A percentile compares a stretch with the other conserved stretches of the same genome.
Evolutionary conservation across 2,113 vertebrate species (phyloP).

Genomic region (Macaca nemestrina): DNA sequence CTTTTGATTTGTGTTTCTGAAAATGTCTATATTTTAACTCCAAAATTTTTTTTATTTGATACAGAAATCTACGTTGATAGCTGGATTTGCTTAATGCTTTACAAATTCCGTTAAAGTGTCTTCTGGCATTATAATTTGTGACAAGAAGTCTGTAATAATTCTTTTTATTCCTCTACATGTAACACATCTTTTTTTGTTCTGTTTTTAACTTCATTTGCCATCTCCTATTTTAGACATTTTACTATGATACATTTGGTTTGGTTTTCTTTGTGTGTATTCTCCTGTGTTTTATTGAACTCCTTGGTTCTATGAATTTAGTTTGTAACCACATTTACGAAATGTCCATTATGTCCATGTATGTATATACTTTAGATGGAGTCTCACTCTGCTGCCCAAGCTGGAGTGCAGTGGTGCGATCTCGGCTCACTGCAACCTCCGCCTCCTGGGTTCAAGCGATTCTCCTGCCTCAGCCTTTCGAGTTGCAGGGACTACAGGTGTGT

Average conservation of each 20-base stretch:
- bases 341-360: not conserved
- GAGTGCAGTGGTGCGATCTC: too few relatives aligned
- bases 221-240: not conserved
- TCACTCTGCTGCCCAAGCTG: too few relatives aligned
- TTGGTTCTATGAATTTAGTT: not conserved
- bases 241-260: not conserved
- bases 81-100: not conserved
- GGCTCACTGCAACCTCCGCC: too few relatives aligned
- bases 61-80: not conserved
- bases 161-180: not conserved
- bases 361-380: too few relatives aligned
- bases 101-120: not conserved
- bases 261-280: not conserved
- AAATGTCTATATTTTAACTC: not conserved
- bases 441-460: too few relatives aligned
- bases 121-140: not conserved
- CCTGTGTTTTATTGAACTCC: not conserved
- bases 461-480: too few relatives aligned
- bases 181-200: not conserved
- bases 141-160: not conserved
- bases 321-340: not conserved
- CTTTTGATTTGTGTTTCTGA: not conserved
- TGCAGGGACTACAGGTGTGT: too few relatives aligned
- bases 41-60: not conserved
- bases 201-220: not conserved